A percentile compares a stretch with the other conserved stretches of the same genome.
phyloP scores from a whole-genome alignment of 2,888 invertebrate genomes.

The Vanessa cardui region DNA sequence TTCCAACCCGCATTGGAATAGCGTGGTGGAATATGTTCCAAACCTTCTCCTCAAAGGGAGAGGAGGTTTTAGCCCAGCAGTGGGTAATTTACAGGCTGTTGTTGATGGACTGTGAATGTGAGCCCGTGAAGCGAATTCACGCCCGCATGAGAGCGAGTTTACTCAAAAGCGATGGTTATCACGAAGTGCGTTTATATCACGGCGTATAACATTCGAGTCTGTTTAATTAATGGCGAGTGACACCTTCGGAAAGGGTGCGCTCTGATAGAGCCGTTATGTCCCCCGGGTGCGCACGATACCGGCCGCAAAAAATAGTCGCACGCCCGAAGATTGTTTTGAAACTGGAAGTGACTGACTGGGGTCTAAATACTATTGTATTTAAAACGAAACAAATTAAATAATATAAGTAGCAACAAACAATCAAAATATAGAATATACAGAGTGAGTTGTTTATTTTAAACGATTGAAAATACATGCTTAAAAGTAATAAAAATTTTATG shows the following conservation, averaged over 20 bases:
- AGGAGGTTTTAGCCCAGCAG: too few species aligned
- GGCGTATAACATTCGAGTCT: neutral
- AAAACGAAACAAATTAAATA: too few species aligned
- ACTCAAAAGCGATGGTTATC: neutral
- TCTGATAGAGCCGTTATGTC: slow-evolving; percentile 4
- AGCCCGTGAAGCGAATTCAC: neutral
- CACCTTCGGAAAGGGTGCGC: slow-evolving; percentile 30
- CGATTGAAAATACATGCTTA: neutral
- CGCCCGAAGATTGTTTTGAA: neutral
- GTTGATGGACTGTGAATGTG: too few species aligned
- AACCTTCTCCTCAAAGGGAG: too few species aligned
- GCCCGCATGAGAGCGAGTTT: neutral
- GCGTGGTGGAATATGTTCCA: too few species aligned
- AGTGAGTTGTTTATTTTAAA: too few species aligned
- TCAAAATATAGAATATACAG: too few species aligned
- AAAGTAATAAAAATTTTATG: too few species aligned
- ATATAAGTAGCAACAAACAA: too few species aligned
- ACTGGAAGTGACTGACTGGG: slow-evolving; percentile 9
- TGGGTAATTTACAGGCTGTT: too few species aligned
- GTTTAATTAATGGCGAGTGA: slow-evolving; percentile 13
- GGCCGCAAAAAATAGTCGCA: slow-evolving; percentile 17
- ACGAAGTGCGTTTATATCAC: neutral
- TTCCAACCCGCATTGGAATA: too few species aligned
- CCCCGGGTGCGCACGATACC: slow-evolving; percentile 6
- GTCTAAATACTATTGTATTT: neutral